A percentile compares a stretch with the other conserved stretches of the same genome.
phyloP scores from a whole-genome alignment of 1,140 invertebrate species.

The Brachionus asplanchnoidis region DNA sequence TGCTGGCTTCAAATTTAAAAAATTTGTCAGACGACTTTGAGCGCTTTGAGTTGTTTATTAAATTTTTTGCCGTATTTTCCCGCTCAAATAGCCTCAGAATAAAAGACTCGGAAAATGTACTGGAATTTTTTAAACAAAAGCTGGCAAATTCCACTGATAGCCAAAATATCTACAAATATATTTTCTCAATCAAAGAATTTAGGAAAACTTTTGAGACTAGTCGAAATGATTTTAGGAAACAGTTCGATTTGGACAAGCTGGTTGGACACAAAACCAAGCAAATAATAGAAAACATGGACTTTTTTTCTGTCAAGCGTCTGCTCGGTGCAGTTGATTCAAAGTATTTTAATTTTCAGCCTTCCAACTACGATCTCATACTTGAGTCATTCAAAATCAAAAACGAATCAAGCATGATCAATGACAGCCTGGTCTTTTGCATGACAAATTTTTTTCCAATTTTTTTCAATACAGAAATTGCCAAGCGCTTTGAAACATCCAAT shows the following conservation, averaged over 20 bases:
- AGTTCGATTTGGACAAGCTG: not conserved
- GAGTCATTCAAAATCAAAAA: not conserved
- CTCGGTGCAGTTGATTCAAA: not conserved
- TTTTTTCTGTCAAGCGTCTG: not conserved
- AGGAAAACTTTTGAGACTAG: not conserved
- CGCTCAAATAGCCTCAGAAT: not conserved
- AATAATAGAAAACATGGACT: conserved; percentile 33
- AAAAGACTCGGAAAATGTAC: not conserved
- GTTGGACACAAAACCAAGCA: not conserved
- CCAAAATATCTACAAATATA: conserved; percentile 19
- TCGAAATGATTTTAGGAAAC: not conserved
- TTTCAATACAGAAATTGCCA: not conserved
- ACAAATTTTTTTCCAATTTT: conserved; percentile 13
- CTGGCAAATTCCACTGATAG: not conserved
- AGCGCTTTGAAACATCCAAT: not conserved
- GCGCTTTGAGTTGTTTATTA: not conserved
- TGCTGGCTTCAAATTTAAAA: not conserved
- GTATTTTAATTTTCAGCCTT: not conserved
- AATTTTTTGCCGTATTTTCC: not conserved
- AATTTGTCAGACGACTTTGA: not conserved
- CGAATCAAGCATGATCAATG: not conserved
- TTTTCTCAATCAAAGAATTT: not conserved
- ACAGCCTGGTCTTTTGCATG: not conserved
- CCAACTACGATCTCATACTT: not conserved
- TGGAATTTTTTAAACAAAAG: not conserved